These are phyloP conservation scores for Phaenicophaeus curvirostris DNA, from an alignment of 2,797 vertebrate genomes.

Conservation along the genomic window DNA sequence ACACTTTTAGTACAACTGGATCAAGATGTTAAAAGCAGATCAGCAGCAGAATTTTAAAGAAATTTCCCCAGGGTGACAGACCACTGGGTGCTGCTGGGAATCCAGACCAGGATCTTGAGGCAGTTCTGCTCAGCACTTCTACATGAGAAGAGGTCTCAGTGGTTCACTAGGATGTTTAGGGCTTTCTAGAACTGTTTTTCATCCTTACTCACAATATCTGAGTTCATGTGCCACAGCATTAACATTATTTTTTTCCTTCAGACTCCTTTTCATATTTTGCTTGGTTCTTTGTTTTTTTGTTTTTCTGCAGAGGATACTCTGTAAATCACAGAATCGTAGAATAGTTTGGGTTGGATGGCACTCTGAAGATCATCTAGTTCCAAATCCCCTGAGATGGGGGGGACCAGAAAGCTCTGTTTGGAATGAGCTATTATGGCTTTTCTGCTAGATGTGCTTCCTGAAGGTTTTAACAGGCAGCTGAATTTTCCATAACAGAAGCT, in stretches of 20 bases:
- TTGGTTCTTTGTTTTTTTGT: not conserved
- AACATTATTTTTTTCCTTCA: not conserved
- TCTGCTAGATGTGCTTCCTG: not conserved
- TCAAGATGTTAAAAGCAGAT: not conserved
- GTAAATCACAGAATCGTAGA: too few relatives aligned
- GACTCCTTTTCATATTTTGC: not conserved
- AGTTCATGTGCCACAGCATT: not conserved
- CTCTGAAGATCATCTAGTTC: too few relatives aligned
- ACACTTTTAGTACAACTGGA: not conserved
- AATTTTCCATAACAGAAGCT: not conserved
- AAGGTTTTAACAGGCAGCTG: not conserved
- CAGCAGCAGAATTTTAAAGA: not conserved
- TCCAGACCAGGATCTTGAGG: not conserved
- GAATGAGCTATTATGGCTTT: not conserved
- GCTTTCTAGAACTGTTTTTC: not conserved
- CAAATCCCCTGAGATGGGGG: too few relatives aligned
- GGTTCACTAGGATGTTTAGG: not conserved
- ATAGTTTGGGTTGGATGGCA: too few relatives aligned
- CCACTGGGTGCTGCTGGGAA: not conserved
- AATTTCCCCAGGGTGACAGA: not conserved
- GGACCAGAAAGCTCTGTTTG: not conserved
- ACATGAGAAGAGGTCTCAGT: not conserved
- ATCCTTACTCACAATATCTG: not conserved
- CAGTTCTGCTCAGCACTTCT: not conserved
- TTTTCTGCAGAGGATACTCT: not conserved